Evolutionary conservation across 2,888 invertebrate species (phyloP).

Genomic region (Tetragonula carbonaria): DNA sequence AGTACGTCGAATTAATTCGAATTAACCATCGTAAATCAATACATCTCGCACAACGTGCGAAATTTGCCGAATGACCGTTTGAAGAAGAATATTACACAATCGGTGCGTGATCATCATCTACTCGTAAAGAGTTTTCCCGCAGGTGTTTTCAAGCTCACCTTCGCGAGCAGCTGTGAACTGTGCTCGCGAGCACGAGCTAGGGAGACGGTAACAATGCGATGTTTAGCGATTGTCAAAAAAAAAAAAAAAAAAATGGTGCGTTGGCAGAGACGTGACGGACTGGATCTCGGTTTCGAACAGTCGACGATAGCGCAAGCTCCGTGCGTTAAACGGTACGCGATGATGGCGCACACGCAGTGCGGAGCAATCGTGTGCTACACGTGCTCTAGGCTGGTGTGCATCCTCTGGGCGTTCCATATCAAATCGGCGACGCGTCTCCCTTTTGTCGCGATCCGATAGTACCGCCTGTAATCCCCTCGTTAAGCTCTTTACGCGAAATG

Average conservation of each 20-base stretch:
- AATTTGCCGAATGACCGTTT: too few relatives aligned
- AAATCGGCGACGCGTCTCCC: constrained; percentile 52
- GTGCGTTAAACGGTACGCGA: background rate
- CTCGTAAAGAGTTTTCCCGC: too few relatives aligned
- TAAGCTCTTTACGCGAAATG: constrained; percentile 58
- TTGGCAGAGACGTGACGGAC: background rate
- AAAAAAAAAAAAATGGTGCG: background rate
- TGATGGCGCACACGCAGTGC: background rate
- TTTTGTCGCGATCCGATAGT: constrained; percentile 55
- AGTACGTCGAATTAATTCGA: too few relatives aligned
- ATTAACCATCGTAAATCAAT: too few relatives aligned
- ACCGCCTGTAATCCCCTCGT: constrained; percentile 63
- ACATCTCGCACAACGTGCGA: too few relatives aligned
- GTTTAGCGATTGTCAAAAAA: background rate
- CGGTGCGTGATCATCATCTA: too few relatives aligned
- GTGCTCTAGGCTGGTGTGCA: background rate
- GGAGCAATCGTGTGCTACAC: background rate
- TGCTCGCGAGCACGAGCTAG: background rate
- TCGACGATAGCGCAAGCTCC: background rate
- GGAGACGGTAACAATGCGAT: background rate
- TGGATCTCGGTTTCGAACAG: background rate
- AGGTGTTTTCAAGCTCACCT: too few relatives aligned
- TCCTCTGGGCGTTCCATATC: constrained; percentile 53
- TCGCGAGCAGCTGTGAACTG: background rate
- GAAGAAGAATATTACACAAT: too few relatives aligned